These are phyloP conservation scores for Pristionchus pacificus DNA, from an alignment of 1,140 invertebrate species.

Conservation along the genomic window DNA sequence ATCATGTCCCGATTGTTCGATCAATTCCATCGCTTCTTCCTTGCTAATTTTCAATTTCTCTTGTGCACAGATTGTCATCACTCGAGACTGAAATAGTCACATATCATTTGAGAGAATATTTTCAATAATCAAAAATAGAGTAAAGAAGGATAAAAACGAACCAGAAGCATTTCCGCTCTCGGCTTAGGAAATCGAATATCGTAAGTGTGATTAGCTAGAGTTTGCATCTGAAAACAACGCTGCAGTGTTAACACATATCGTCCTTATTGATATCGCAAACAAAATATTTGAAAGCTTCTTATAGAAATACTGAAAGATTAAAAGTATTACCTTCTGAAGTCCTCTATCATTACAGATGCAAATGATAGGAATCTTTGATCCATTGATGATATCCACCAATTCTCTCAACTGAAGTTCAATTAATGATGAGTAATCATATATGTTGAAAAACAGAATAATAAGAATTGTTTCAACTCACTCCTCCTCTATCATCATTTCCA, in stretches of 20 bases:
- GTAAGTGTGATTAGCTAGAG: conserved; percentile 87
- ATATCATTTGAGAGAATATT: too few species aligned
- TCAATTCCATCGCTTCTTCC: conserved; percentile 76
- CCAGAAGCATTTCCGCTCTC: conserved; percentile 81
- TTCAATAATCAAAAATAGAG: background rate
- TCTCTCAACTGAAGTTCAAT: conserved; percentile 67
- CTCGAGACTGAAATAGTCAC: conserved; percentile 61
- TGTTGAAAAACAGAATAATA: background rate
- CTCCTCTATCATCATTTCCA: conserved; percentile 96
- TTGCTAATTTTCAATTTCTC: conserved; percentile 79
- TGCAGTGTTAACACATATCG: background rate
- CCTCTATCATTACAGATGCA: conserved; percentile 95
- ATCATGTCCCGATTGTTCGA: conserved; percentile 75
- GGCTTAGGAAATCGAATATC: conserved; percentile 83
- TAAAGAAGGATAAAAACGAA: conserved; percentile 49
- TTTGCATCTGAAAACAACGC: conserved; percentile 75
- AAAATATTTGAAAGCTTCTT: too few species aligned
- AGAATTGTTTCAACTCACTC: conserved; percentile 66
- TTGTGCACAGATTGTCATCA: conserved; percentile 85
- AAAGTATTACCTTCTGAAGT: background rate
- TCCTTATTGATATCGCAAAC: background rate
- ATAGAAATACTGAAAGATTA: too few species aligned
- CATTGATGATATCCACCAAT: conserved; percentile 85
- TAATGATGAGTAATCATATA: too few species aligned
- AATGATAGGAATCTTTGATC: conserved; percentile 82